Conservation (phyloP, 2,113 vertebrate genomes). For the Myotis lucifugus region DNA sequence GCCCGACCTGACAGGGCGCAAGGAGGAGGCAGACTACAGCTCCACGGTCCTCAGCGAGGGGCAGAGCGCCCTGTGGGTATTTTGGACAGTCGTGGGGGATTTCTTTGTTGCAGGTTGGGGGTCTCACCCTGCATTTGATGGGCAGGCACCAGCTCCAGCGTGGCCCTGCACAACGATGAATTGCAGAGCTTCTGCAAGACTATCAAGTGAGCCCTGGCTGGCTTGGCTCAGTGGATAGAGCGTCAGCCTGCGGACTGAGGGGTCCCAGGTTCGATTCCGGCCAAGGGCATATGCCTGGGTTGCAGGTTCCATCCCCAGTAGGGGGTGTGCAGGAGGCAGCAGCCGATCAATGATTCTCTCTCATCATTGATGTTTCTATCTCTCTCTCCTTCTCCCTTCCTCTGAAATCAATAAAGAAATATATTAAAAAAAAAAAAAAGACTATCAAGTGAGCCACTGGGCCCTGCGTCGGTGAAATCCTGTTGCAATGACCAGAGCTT, state of each 20-base stretch:
- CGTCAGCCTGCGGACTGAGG: too few species aligned
- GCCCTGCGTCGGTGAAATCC: background rate
- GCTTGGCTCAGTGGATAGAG: too few species aligned
- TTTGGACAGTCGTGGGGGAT: background rate
- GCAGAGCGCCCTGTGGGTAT: rapidly evolving
- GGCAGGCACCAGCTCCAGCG: background rate
- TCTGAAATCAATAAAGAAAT: too few species aligned
- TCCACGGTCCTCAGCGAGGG: background rate
- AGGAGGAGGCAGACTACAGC: background rate
- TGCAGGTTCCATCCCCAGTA: too few species aligned
- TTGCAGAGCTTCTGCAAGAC: background rate
- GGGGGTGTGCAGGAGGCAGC: too few species aligned
- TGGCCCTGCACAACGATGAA: background rate
- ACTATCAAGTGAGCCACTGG: background rate
- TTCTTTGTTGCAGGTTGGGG: background rate
- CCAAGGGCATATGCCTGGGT: too few species aligned
- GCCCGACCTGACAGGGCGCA: background rate
- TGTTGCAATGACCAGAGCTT: background rate
- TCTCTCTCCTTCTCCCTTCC: too few species aligned
- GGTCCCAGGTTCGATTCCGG: too few species aligned
- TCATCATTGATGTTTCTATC: too few species aligned
- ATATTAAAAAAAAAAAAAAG: too few species aligned
- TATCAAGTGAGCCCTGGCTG: background rate
- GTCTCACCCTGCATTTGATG: background rate
- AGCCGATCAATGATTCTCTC: too few species aligned